Base-by-base conservation (phyloP, 2,797 vertebrate genomes). In the Cynodonichthys magdalenae region DNA sequence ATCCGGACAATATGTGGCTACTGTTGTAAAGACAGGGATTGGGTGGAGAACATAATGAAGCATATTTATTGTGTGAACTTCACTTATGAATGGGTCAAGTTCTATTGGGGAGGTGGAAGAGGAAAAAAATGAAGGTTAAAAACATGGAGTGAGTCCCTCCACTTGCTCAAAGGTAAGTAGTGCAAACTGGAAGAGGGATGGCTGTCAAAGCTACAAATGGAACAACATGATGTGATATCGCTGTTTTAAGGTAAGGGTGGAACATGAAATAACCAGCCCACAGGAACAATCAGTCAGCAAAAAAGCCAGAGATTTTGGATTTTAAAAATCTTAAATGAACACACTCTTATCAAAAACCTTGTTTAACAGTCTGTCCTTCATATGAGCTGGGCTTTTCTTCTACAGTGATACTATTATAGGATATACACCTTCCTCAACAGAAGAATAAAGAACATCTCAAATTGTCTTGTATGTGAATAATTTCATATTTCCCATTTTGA, bases 341-440 rank as follows among this genome's bases (percentile, higher is more conserved):
- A 54, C 58, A 27, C 19, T 47, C n/a, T 36, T 58, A 59, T 69
- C 39, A 73, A 64, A 80, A 53, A 49, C 49, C 44, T 44, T 63
- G 59, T 50, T 56, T 36, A 12, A 75, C 56, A 56, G 15, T 46
- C 58, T 59, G 65, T 71, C 41, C 46, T 61, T 71, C n/a, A 17
- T 39, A 27, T 8, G 20, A 17, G 34, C 20, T 24, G 42, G 57
- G 82, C 62, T 31, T 44, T 19, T 45, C 0, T 68, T 75, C 82
- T 85, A 27, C 45, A 1, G 14, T 73, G 61, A 74, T 65, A 60
- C 47, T 66, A 77, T 79, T 63, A 9, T 4, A 71, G 36, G 58
- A 72, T 58, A 57, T 45, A 11, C 15, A 42, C 41, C 6, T 48
- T 53, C 15, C 42, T 52, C 39, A 48, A 64, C n/a, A 12, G 24